Conservation (phyloP, 2,888 invertebrate genomes). For the Polydrusus tereticollis region DNA sequence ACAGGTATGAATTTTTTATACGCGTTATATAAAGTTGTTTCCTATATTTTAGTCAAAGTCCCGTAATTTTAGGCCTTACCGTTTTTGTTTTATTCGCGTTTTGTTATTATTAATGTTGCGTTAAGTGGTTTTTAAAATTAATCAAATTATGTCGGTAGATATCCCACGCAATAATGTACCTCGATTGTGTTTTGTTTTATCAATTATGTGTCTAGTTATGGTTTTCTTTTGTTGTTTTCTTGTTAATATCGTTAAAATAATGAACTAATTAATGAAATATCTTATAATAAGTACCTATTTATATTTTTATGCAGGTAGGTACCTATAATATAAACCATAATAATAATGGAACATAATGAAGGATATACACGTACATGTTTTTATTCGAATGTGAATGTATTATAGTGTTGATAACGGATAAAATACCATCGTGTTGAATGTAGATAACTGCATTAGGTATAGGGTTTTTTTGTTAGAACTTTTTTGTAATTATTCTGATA, state of each 20-base stretch:
- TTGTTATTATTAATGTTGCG: slow-evolving; percentile 57
- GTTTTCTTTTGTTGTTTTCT: slow-evolving; percentile 8
- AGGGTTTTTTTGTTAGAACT: slow-evolving; percentile 27
- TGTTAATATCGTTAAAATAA: not conserved
- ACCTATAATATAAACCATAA: no score
- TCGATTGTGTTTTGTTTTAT: slow-evolving; percentile 39
- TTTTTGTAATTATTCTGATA: slow-evolving; percentile 37
- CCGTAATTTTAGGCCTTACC: slow-evolving; percentile 51
- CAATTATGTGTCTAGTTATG: slow-evolving; percentile 10
- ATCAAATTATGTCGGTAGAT: slow-evolving; percentile 48
- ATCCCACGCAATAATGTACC: slow-evolving; percentile 49
- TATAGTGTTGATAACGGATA: slow-evolving; percentile 31
- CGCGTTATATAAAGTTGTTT: slow-evolving; percentile 51
- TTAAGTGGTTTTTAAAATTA: slow-evolving; percentile 50
- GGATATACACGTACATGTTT: not conserved
- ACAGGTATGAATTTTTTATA: slow-evolving; percentile 64
- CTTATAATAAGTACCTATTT: not conserved
- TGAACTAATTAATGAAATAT: not conserved
- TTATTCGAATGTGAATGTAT: slow-evolving; percentile 12
- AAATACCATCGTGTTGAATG: slow-evolving; percentile 24
- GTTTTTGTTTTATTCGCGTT: slow-evolving; percentile 52
- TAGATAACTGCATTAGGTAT: slow-evolving; percentile 29
- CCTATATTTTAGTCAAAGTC: slow-evolving; percentile 51
- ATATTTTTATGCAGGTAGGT: no score
- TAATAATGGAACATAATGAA: not conserved